Percentiles rank a stretch among this genome's conserved stretches.
Conservation (phyloP, 1,140 invertebrate species). For the Pachyrhynchus sulphureomaculatus region DNA sequence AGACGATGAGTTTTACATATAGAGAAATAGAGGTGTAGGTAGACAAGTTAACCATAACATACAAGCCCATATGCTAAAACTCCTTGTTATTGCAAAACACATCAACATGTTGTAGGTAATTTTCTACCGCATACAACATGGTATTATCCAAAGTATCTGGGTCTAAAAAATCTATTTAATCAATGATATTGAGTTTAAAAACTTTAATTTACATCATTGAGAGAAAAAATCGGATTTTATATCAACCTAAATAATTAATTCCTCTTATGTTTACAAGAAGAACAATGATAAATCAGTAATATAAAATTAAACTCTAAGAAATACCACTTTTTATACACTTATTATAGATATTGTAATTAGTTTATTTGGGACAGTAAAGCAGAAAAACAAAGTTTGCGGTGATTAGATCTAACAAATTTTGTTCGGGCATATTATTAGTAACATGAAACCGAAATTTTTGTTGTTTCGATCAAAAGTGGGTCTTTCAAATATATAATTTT, state of each 20-base stretch:
- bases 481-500: background rate
- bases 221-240: background rate
- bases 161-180: constrained; percentile 27
- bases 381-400: background rate
- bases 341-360: no score
- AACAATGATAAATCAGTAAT: no score
- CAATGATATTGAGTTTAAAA: constrained; percentile 26
- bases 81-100: constrained; percentile 18
- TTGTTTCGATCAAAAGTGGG: background rate
- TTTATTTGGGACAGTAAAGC: no score
- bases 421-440: background rate
- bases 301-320: no score
- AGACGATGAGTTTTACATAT: no score
- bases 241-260: constrained; percentile 4
- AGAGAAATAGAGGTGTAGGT: no score
- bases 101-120: constrained; percentile 21
- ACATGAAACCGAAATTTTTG: constrained; percentile 3
- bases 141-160: constrained; percentile 23
- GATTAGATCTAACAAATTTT: constrained; percentile 1
- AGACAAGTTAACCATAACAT: no score
- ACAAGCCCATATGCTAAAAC: constrained; percentile 8
- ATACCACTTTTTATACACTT: no score
- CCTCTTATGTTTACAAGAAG: background rate
- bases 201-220: constrained; percentile 14
- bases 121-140: constrained; percentile 15